These are phyloP conservation scores for Arothron firmamentum DNA, from an alignment of 2,113 vertebrate species.

Conservation along the genomic window DNA sequence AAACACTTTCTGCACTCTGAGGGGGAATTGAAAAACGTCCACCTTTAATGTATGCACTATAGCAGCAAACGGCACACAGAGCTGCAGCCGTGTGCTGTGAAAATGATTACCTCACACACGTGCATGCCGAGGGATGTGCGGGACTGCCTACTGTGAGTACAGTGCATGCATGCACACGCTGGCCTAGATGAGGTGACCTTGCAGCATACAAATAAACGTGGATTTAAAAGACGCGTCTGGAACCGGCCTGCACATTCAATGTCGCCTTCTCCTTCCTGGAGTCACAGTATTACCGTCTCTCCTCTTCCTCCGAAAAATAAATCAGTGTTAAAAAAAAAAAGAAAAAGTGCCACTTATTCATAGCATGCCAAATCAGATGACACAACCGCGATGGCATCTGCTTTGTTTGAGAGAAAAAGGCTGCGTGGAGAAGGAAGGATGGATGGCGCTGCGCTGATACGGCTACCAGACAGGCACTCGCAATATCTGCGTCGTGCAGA, in stretches of 20 bases:
- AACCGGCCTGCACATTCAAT: not conserved
- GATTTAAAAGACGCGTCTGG: not conserved
- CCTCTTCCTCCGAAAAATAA: constrained; percentile 24
- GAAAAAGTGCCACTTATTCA: constrained; percentile 36
- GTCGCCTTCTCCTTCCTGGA: too few relatives aligned
- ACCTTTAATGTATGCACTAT: constrained; percentile 12
- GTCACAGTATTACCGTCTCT: constrained; percentile 5
- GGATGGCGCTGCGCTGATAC: constrained; percentile 9
- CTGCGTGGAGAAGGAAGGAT: not conserved
- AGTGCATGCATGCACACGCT: not conserved
- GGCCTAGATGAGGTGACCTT: constrained; percentile 49
- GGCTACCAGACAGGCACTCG: constrained; percentile 22
- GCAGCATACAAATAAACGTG: constrained; percentile 24
- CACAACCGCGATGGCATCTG: constrained; percentile 27
- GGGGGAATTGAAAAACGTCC: too few relatives aligned
- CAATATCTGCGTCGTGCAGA: constrained; percentile 32
- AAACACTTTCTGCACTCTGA: constrained; percentile 3
- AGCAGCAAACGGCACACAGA: not conserved
- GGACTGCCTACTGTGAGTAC: constrained; percentile 21
- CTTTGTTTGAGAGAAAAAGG: constrained; percentile 28
- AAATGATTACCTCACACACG: constrained; percentile 16
- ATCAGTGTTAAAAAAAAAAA: constrained; percentile 14
- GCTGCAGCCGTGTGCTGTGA: constrained; percentile 6
- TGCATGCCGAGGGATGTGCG: constrained; percentile 28
- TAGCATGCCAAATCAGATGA: constrained; percentile 16